Base-by-base conservation (phyloP, 2,797 vertebrate genomes). In the Dallia pectoralis region DNA sequence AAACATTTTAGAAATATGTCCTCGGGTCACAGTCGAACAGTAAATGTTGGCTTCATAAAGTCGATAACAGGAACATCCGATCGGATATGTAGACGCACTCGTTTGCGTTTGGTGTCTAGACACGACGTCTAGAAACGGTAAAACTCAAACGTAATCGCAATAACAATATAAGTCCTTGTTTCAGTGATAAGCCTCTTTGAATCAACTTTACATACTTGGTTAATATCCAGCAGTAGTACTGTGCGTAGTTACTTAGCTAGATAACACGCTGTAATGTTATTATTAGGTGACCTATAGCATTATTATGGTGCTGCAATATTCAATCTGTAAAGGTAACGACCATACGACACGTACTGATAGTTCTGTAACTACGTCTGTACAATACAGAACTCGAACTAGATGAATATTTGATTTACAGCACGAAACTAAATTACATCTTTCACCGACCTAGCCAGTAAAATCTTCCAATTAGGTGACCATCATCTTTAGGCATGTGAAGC, bases 101-200 rank as follows among this genome's bases (percentile, higher is more conserved):
- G 61, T 27, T 16, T 7, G 25, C n/a, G 30, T 25, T 63, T 27
- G 29, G 12, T 25, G 19, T 22, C 18, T 64, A n/a, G n/a, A n/a
- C n/a, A n/a, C n/a, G n/a, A n/a, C n/a, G 16, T 32, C 12, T 18
- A 29, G 16, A 1, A 65, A 36, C 29, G 4, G 11, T 19, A 33
- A 36, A 40, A 68, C 29, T 6, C 40, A 47, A 25, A 25, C 7
- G 12, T 48, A 18, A 49, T 6, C 15, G 36, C 12, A 76, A 78
- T 76, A 79, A 69, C 11, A 7, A n/a, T 51, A 19, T 25, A 27
- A n/a, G 15, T 67, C 30, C 25, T 16, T 64, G 27, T 80, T 75
- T 71, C 0, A 30, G 11, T 33, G 36, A 62, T 76, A 76, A 82
- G 69, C 73, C 59, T n/a, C 56, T 83, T 48, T 40, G 72, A 70